Conservation (phyloP, 2,888 invertebrate genomes). For the Lacanobia wlatinum region DNA sequence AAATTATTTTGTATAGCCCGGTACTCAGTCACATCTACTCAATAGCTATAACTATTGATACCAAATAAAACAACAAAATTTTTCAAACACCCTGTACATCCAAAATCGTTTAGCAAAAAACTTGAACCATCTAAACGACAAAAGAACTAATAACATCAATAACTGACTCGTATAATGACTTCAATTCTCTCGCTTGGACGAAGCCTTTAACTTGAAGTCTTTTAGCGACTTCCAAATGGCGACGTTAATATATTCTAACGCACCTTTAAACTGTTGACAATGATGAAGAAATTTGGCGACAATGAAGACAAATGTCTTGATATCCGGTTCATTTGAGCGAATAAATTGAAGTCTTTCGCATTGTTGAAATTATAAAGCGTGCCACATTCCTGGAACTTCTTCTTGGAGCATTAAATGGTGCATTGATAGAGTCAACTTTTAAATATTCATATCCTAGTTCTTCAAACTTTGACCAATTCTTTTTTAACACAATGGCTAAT, state of each 20-base stretch:
- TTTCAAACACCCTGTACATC: conserved; percentile 73
- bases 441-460: not conserved
- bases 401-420: not conserved
- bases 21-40: not conserved
- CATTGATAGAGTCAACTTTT: not conserved
- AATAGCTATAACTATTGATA: not conserved
- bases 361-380: conserved; percentile 35
- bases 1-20: not conserved
- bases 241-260: conserved; percentile 78
- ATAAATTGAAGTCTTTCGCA: conserved; percentile 31
- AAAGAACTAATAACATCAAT: conserved; percentile 82
- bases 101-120: conserved; percentile 78
- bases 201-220: conserved; percentile 78
- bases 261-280: conserved; percentile 73
- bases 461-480: no score
- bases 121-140: conserved; percentile 79
- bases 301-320: conserved; percentile 69
- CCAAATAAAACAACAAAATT: not conserved
- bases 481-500: not conserved
- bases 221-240: conserved; percentile 79
- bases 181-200: conserved; percentile 76
- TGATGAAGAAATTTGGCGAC: conserved; percentile 62
- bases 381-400: not conserved
- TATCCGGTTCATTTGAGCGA: conserved; percentile 65
- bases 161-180: conserved; percentile 75